These are phyloP conservation scores for Steinernema feltiae DNA, from an alignment of 1,140 invertebrate genomes.

Conservation along the genomic window DNA sequence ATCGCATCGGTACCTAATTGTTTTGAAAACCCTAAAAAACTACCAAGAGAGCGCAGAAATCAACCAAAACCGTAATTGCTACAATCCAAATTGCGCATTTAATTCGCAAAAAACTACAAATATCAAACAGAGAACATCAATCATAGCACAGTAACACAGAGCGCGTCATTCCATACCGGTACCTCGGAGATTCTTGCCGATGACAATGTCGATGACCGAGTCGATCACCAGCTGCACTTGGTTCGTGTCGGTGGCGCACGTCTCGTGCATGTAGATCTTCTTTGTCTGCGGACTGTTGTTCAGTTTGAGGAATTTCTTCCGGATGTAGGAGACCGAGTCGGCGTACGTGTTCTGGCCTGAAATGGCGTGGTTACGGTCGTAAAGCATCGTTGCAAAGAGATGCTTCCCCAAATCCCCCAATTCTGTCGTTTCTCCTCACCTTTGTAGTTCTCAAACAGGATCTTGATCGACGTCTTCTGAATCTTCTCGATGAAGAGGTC, in stretches of 20 bases:
- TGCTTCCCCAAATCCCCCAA: too few relatives aligned
- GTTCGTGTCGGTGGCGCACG: slow-evolving; percentile 57
- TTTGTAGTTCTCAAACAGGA: slow-evolving; percentile 30
- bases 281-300: slow-evolving; percentile 50
- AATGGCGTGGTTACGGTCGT: slow-evolving; percentile 10
- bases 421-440: too few relatives aligned
- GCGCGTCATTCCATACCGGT: slow-evolving; percentile 37
- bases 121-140: not conserved
- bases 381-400: not conserved
- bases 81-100: not conserved
- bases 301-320: slow-evolving; percentile 37
- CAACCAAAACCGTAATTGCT: not conserved
- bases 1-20: too few relatives aligned
- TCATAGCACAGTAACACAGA: not conserved
- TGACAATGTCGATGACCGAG: slow-evolving; percentile 44
- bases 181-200: slow-evolving; percentile 43
- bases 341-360: slow-evolving; percentile 41
- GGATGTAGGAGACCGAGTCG: slow-evolving; percentile 39
- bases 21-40: too few relatives aligned
- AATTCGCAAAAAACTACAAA: not conserved
- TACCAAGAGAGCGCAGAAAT: too few relatives aligned
- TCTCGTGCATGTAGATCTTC: slow-evolving; percentile 53
- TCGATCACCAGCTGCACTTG: slow-evolving; percentile 39
- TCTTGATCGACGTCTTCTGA: slow-evolving; percentile 38
- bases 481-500: slow-evolving; percentile 63